Percentiles rank a stretch among this genome's conserved stretches.
Conservation (phyloP, 2,113 vertebrate species). For the Muntiacus muntjak region DNA sequence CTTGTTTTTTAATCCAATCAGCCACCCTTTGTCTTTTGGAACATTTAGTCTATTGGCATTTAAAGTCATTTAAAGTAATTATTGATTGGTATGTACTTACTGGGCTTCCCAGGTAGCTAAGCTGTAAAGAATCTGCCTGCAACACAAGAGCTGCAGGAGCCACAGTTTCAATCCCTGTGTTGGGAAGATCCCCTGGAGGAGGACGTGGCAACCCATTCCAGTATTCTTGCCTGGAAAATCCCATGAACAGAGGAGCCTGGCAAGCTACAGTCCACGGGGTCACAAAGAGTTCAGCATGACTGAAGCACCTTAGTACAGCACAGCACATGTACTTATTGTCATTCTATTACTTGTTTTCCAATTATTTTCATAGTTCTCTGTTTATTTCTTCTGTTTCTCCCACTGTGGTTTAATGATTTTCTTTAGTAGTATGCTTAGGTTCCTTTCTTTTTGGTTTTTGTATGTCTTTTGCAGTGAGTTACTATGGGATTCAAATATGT, state of each 20-base stretch:
- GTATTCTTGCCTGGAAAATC: background rate
- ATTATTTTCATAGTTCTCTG: background rate
- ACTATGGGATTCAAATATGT: background rate
- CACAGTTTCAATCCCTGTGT: background rate
- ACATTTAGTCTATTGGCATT: background rate
- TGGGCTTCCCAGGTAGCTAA: background rate
- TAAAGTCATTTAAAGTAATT: background rate
- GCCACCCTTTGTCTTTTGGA: background rate
- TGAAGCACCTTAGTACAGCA: background rate
- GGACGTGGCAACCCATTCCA: background rate
- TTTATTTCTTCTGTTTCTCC: background rate
- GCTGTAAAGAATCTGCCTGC: background rate
- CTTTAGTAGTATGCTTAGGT: background rate
- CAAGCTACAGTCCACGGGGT: too few species aligned
- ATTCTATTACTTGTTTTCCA: background rate
- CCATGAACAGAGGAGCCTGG: background rate
- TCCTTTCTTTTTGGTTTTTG: background rate
- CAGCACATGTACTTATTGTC: background rate
- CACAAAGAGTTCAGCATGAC: too few species aligned
- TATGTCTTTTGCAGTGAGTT: background rate
- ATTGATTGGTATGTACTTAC: background rate
- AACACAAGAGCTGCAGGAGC: background rate
- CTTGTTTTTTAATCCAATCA: background rate
- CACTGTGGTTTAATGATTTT: background rate
- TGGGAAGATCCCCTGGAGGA: background rate